A percentile compares a stretch with the other conserved stretches of the same genome.
Evolutionary conservation across 2,888 invertebrate genomes (phyloP).

Genomic region (Pomacea canaliculata): DNA sequence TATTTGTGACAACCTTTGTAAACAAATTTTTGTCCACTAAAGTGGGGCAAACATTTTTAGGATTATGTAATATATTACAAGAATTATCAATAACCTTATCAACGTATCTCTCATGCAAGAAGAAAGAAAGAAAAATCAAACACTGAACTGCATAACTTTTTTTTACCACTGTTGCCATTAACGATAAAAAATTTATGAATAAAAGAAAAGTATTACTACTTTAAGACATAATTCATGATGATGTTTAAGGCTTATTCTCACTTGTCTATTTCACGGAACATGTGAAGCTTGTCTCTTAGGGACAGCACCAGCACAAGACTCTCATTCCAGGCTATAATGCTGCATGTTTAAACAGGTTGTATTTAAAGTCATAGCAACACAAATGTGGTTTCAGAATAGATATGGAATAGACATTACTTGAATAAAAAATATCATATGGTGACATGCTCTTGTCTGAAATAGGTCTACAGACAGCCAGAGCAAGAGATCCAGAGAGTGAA

Average conservation of each 20-base stretch:
- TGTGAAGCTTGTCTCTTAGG: conserved; percentile 59
- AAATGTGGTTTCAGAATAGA: neutral
- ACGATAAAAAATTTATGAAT: too few relatives aligned
- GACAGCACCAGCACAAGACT: conserved; percentile 60
- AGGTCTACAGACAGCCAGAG: too few relatives aligned
- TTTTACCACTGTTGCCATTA: too few relatives aligned
- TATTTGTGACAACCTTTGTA: neutral
- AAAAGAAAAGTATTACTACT: too few relatives aligned
- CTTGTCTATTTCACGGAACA: conserved; percentile 64
- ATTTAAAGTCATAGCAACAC: neutral
- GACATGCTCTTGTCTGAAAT: too few relatives aligned
- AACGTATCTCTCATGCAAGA: neutral
- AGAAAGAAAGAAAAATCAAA: too few relatives aligned
- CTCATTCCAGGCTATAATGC: conserved; percentile 52
- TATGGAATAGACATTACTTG: too few relatives aligned
- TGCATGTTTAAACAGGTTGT: conserved; percentile 26
- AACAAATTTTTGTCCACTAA: neutral
- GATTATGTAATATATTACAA: neutral
- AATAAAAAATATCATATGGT: too few relatives aligned
- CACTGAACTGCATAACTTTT: too few relatives aligned
- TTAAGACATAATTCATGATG: too few relatives aligned
- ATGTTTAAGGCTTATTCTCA: conserved; percentile 31
- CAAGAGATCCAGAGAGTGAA: too few relatives aligned
- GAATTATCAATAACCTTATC: neutral
- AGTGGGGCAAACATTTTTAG: neutral